A percentile compares a stretch with the other conserved stretches of the same genome.
These are phyloP conservation scores for Anthrax anthrax DNA, from an alignment of 2,888 invertebrate species.

Conservation along the genomic window DNA sequence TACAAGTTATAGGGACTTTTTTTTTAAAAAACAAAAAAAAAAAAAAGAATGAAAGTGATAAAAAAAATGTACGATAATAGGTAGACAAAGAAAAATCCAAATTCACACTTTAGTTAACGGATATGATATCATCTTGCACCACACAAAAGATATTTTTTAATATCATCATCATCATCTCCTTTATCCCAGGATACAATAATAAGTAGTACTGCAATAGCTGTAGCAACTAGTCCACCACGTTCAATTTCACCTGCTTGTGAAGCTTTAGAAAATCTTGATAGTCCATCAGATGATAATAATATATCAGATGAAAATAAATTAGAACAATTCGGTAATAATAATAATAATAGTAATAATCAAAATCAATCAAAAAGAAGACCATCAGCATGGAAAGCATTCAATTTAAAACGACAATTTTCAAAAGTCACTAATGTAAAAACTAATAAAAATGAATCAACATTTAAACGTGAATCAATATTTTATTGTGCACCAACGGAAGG, in stretches of 20 bases:
- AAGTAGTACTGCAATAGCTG: slow-evolving; percentile 18
- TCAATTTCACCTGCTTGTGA: slow-evolving; percentile 37
- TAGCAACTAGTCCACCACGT: slow-evolving; percentile 31
- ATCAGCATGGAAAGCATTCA: slow-evolving; percentile 61
- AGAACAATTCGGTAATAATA: slow-evolving; percentile 29
- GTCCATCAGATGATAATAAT: slow-evolving; percentile 17
- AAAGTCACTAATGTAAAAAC: slow-evolving; percentile 63
- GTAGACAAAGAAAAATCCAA: not conserved
- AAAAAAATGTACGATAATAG: not conserved
- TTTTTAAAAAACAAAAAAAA: no score
- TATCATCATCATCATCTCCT: slow-evolving; percentile 15
- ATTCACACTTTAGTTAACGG: slow-evolving; percentile 17
- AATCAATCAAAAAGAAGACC: slow-evolving; percentile 43
- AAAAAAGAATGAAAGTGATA: no score
- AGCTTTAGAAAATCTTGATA: slow-evolving; percentile 27
- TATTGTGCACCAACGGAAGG: slow-evolving; percentile 32
- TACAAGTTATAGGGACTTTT: no score
- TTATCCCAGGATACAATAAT: slow-evolving; percentile 16
- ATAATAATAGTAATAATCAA: no score
- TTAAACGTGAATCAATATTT: slow-evolving; percentile 34
- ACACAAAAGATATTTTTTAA: slow-evolving; percentile 17
- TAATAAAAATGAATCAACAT: slow-evolving; percentile 38
- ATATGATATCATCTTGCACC: slow-evolving; percentile 20
- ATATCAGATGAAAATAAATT: slow-evolving; percentile 28
- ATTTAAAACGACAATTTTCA: slow-evolving; percentile 66